Base-by-base conservation (phyloP, 1,140 invertebrate species). In the Maconellicoccus hirsutus region DNA sequence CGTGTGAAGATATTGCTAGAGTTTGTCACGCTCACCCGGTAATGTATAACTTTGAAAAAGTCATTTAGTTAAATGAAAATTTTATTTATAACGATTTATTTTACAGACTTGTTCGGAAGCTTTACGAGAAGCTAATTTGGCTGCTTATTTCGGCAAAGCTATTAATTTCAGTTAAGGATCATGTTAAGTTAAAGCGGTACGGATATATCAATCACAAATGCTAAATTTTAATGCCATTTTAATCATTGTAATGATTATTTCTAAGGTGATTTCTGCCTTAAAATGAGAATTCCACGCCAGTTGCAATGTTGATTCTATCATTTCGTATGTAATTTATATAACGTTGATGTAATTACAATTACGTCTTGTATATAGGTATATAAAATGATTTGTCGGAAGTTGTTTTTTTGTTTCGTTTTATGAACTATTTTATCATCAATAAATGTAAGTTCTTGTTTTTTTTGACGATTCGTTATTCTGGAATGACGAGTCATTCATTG, bases 21-120 rank as follows among this genome's bases (percentile, higher is more conserved):
- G 94, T 97, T 21, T 99, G 98, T 78, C 98, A 99, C 82, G 96
- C 98, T 70, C 98, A 99, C 88, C 98, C 98, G 25, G 93, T 96
- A 85, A 87, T 23, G 6, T 8, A 16, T 16, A 66, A 59, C 6
- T 22, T 59, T 59, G 52, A 19, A 59, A 42, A 42, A 42, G 8
- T 42, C 8, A 10, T 42, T 8, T 42, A 10, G n/a, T n/a, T n/a
- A n/a, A n/a, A n/a, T n/a, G 19, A 70, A 59, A n/a, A 33, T 23
- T 22, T 16, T n/a, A 12, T 70, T 38, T n/a, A 38, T 33, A 33
- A 38, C n/a, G 75, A 27, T 52, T 73, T 71, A 72, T 79, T 75
- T 83, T 82, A 23, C 83, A 96, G 90, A 99, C 98, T 26, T 96
- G 95, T 75, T 86, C 96, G 1, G 98, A 99, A 83, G 97, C 98